These are phyloP conservation scores for Vollenhovia emeryi DNA, from an alignment of 1,140 invertebrate species.

Conservation along the genomic window DNA sequence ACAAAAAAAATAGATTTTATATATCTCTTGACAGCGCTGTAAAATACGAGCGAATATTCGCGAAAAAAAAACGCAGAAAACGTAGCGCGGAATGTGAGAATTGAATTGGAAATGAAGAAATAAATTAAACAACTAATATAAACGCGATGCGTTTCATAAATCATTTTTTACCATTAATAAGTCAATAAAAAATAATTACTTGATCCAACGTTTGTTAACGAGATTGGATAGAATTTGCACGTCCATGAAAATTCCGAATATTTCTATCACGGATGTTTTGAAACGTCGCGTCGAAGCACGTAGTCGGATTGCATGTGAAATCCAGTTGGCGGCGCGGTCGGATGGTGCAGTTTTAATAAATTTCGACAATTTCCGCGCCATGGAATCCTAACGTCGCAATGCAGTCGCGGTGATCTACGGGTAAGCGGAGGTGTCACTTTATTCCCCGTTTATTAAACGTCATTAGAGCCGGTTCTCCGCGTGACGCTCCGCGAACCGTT, in stretches of 20 bases:
- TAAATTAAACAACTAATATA: slow-evolving; percentile 3
- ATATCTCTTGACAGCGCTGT: not conserved
- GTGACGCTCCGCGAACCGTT: not conserved
- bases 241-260: slow-evolving; percentile 19
- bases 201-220: not conserved
- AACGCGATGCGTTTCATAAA: not conserved
- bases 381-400: slow-evolving; percentile 32
- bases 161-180: not conserved
- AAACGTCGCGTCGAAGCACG: not conserved
- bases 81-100: not conserved
- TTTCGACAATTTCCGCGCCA: slow-evolving; percentile 28
- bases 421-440: slow-evolving; percentile 34
- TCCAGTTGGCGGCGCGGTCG: not conserved
- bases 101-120: not conserved
- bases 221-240: slow-evolving; percentile 21
- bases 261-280: slow-evolving; percentile 12
- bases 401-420: slow-evolving; percentile 26
- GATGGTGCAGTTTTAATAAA: slow-evolving; percentile 46
- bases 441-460: slow-evolving; percentile 33
- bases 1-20: not conserved
- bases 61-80: not conserved
- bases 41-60: not conserved
- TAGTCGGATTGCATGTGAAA: slow-evolving; percentile 19
- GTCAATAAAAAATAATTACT: slow-evolving; percentile 18
- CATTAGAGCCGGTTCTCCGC: slow-evolving; percentile 21